Conservation (phyloP, 2,797 vertebrate genomes). For the Carapus acus region DNA sequence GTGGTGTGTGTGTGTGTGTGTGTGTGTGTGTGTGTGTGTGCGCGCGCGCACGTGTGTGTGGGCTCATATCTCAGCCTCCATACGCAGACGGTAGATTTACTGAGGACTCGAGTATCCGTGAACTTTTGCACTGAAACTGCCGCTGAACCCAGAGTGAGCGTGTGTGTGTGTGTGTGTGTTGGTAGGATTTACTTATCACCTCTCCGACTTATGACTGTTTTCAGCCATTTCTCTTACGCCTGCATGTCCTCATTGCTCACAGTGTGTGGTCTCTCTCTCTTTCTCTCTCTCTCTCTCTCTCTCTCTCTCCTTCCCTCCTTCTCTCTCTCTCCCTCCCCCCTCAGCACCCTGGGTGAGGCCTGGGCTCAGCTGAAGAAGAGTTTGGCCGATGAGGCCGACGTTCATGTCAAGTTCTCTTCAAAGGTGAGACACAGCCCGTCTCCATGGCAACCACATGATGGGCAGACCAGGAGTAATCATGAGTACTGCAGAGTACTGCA, state of each 20-base stretch:
- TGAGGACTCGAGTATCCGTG: constrained; percentile 30
- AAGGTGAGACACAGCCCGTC: no score
- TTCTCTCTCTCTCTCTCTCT: constrained; percentile 7
- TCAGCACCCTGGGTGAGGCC: constrained; percentile 88
- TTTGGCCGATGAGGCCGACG: constrained; percentile 91
- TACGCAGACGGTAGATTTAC: constrained; percentile 36
- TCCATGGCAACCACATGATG: no score
- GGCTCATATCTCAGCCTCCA: constrained; percentile 29
- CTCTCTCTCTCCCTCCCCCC: constrained; percentile 13
- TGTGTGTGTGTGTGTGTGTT: not conserved
- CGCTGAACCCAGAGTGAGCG: constrained; percentile 25
- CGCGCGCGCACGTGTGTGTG: no score
- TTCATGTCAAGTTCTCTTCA: constrained; percentile 97
- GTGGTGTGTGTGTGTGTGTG: not conserved
- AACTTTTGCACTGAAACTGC: constrained; percentile 45
- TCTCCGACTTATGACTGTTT: not conserved
- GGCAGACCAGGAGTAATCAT: constrained; percentile 20
- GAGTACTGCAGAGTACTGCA: not conserved
- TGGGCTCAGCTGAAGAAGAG: constrained; percentile 97
- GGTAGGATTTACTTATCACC: constrained; percentile 6
- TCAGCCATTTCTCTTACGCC: not conserved
- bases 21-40: no score
- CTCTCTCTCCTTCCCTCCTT: constrained; percentile 5
- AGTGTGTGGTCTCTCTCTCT: constrained; percentile 32
- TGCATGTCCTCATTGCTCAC: constrained; percentile 9